phyloP scores from a whole-genome alignment of 1,140 invertebrate species.

The Rhagoletis pomonella region DNA sequence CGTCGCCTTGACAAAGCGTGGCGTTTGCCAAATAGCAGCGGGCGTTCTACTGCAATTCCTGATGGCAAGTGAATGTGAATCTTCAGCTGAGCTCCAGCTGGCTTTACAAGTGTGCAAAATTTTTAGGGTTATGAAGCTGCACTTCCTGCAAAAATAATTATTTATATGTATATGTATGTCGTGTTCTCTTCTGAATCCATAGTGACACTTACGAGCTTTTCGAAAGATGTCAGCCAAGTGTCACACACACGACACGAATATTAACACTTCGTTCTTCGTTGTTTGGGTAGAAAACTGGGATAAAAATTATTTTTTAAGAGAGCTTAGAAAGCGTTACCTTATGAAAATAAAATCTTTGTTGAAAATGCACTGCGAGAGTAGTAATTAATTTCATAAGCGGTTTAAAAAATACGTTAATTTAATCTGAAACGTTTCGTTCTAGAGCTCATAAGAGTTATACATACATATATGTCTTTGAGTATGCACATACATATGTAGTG shows the following conservation, averaged over 20 bases:
- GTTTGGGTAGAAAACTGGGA: no score
- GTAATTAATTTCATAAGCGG: no score
- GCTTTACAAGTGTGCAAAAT: background rate
- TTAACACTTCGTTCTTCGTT: background rate
- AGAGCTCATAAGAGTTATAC: no score
- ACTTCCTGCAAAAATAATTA: background rate
- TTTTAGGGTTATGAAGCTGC: constrained; percentile 8
- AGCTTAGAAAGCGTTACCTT: background rate
- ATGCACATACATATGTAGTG: no score
- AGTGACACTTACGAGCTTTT: background rate
- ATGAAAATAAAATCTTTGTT: no score
- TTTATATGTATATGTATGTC: background rate
- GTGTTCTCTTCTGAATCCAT: background rate
- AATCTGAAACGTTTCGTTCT: no score
- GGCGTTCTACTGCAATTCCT: constrained; percentile 31
- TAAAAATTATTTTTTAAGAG: no score
- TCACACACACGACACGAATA: background rate
- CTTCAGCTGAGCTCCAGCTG: background rate
- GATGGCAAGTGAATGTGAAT: background rate
- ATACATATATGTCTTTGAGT: no score
- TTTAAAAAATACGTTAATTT: no score
- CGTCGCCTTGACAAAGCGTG: constrained; percentile 65
- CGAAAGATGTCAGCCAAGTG: background rate
- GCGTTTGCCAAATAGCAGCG: constrained; percentile 50
- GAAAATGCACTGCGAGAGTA: no score